Percentiles rank a stretch among this genome's conserved stretches.
Evolutionary conservation across 2,113 vertebrate genomes (phyloP).

Genomic region (Pseudopipra pipra): DNA sequence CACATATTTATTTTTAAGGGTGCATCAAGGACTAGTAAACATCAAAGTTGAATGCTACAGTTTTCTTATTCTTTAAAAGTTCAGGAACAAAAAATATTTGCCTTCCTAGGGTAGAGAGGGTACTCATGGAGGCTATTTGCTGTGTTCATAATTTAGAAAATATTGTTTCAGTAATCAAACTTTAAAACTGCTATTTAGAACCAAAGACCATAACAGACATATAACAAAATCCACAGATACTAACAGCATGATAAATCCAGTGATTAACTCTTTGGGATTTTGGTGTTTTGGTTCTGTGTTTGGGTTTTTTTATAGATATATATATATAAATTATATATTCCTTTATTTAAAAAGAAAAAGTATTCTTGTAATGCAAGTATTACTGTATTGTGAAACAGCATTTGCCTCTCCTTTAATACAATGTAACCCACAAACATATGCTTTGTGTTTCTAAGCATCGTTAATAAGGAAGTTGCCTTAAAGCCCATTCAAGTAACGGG

Average conservation of each 20-base stretch:
- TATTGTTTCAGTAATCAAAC: constrained; percentile 1
- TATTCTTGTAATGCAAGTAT: neutral
- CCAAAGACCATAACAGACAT: neutral
- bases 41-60: neutral
- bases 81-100: neutral
- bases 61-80: neutral
- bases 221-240: neutral
- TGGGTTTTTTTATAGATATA: neutral
- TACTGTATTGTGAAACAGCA: neutral
- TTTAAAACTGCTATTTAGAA: neutral
- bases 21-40: neutral
- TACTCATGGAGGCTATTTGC: neutral
- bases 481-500: constrained; percentile 20
- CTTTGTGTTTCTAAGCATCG: constrained; percentile 49
- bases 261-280: neutral
- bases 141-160: neutral
- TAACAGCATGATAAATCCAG: neutral
- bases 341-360: neutral
- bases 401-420: neutral
- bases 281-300: no score
- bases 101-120: neutral
- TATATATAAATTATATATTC: neutral
- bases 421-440: constrained; percentile 9
- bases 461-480: constrained; percentile 45
- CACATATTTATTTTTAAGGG: neutral